A percentile compares a stretch with the other conserved stretches of the same genome.
These are phyloP conservation scores for Oncorhynchus mykiss DNA, from an alignment of 2,113 vertebrate genomes.

Conservation along the genomic window DNA sequence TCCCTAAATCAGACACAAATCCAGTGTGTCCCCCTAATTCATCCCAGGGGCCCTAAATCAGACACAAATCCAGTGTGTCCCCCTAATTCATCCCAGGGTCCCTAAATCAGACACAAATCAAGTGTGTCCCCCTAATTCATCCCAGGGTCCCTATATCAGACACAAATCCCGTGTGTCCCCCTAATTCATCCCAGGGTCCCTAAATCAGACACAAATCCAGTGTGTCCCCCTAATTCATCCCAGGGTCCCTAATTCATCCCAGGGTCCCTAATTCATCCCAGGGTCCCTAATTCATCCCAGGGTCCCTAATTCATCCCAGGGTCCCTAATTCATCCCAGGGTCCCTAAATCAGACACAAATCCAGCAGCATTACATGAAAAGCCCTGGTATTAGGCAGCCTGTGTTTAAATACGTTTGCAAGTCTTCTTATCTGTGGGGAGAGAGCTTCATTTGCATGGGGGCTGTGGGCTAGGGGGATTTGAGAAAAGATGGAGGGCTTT, in stretches of 20 bases:
- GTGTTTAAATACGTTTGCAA: slow-evolving; percentile 28
- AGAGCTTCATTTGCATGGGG: slow-evolving; percentile 40
- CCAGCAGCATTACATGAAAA: slow-evolving; percentile 35
- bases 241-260: not conserved
- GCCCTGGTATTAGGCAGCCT: slow-evolving; percentile 28
- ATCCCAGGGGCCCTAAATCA: too few species aligned
- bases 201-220: not conserved
- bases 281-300: slow-evolving; percentile 1
- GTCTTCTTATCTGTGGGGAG: slow-evolving; percentile 31
- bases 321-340: too few species aligned
- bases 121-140: too few species aligned
- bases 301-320: too few species aligned
- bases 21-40: too few species aligned
- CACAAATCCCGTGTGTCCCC: slow-evolving; percentile 33
- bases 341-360: slow-evolving; percentile 34
- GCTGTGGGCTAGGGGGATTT: slow-evolving; percentile 27
- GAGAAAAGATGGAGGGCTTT: slow-evolving; percentile 32
- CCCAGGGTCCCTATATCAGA: too few species aligned
- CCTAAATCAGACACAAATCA: not conserved
- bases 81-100: slow-evolving; percentile 36
- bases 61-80: slow-evolving; percentile 30
- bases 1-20: not conserved
- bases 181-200: slow-evolving; percentile 33
- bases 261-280: slow-evolving; percentile 38
- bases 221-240: too few species aligned